Base-by-base conservation (phyloP, 2,888 invertebrate genomes). In the Tenthredo scrophulariae region DNA sequence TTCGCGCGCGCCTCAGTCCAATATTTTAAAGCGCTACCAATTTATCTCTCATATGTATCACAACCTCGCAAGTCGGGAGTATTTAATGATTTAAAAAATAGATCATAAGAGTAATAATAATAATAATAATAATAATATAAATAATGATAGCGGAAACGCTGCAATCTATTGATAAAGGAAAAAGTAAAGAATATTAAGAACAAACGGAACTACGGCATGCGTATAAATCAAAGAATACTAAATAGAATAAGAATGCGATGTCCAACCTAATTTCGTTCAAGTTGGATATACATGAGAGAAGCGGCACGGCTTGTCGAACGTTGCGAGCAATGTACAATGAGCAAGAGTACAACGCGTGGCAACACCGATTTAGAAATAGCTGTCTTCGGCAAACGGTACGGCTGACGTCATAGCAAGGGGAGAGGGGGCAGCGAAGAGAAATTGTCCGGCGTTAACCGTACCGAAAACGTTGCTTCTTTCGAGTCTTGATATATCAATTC, bases 291-390 rank as follows among this genome's bases (percentile, higher is more conserved):
- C 18, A 77, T 54, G 50, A 67, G 29, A 67, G 18, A 67, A 67
- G 74, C 74, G 26, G 40, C 40, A 18, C 72, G 74, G 43, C 26
- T 46, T 22, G 54, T 50, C 29, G 77, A 50, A 54, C 54, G 50
- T 54, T 26, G 29, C 54, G 40, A 77, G 77, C 77, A 77, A 58
- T 58, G 58, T 80, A 80, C 80, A 62, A 80, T 62, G 80, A 80
- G 80, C 80, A 40, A 80, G 80, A 37, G 79, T 40, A 80, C 80
- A 80, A 80, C 80, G 80, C 80, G 80, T 80, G 80, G 80, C 80
- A 80, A 80, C 80, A 80, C 80, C 80, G 80, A 80, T 80, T 80
- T 80, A 80, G 80, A 80, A 80, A 80, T 80, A 80, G 80, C 72
- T 54, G 50, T 80, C 80, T 80, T 80, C 80, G 80, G 80, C 58